Conservation (phyloP, 1,140 invertebrate species). For the Bacillus rossius region DNA sequence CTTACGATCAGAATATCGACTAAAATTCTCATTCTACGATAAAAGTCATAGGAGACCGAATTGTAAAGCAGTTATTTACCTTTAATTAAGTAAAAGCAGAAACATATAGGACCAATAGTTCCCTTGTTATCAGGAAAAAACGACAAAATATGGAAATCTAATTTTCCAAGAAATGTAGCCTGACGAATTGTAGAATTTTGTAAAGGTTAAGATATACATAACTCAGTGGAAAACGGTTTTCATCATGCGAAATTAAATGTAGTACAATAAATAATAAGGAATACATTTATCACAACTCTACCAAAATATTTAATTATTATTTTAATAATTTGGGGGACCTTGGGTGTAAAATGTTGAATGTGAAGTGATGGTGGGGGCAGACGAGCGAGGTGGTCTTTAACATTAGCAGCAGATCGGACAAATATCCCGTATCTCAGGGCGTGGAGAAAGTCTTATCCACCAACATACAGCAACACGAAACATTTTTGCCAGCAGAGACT, state of each 20-base stretch:
- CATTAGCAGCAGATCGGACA: slow-evolving; percentile 4
- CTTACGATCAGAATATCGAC: slow-evolving; percentile 7
- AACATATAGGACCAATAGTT: slow-evolving; percentile 7
- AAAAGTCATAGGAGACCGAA: slow-evolving; percentile 1
- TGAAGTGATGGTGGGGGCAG: slow-evolving; percentile 12
- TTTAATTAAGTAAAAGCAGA: slow-evolving; percentile 7
- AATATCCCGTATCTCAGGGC: neutral
- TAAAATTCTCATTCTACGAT: slow-evolving; percentile 6
- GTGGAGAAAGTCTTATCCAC: slow-evolving; percentile 1
- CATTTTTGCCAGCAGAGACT: slow-evolving; percentile 1
- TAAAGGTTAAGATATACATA: neutral
- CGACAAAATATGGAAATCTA: neutral
- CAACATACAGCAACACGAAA: slow-evolving; percentile 5
- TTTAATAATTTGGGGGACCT: neutral
- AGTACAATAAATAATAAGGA: neutral
- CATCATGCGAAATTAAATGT: neutral
- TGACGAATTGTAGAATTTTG: slow-evolving; percentile 4
- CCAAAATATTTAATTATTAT: neutral
- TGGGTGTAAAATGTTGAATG: neutral
- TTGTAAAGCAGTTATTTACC: slow-evolving; percentile 11
- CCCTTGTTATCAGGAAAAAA: slow-evolving; percentile 5
- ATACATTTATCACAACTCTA: neutral
- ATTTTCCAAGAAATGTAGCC: slow-evolving; percentile 6
- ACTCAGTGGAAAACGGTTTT: slow-evolving; percentile 1
- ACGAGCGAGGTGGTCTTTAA: neutral